Conservation (phyloP, 2,888 invertebrate species). For the Xanthorhoe spadicearia region DNA sequence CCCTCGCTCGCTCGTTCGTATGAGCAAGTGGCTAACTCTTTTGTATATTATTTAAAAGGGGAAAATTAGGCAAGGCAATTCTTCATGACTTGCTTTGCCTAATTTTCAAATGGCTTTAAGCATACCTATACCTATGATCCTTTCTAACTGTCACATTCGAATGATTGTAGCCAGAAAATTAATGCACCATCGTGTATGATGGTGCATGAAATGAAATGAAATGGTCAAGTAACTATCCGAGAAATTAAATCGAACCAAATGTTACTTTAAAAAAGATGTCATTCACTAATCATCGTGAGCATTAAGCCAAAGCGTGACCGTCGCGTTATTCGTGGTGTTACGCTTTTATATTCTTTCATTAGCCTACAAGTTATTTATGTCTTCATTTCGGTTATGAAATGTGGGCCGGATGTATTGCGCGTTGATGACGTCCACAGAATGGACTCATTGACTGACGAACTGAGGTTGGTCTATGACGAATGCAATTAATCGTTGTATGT, state of each 20-base stretch:
- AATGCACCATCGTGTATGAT: constrained; percentile 68
- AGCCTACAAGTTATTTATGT: constrained; percentile 74
- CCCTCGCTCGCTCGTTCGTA: too few species aligned
- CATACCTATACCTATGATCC: neutral
- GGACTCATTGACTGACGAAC: constrained; percentile 3
- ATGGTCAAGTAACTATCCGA: constrained; percentile 33
- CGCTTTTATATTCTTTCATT: constrained; percentile 67
- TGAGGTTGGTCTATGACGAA: neutral
- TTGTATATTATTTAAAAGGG: too few species aligned
- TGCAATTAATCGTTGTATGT: neutral
- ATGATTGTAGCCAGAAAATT: constrained; percentile 41
- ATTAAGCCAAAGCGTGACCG: constrained; percentile 72
- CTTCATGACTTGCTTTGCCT: too few species aligned
- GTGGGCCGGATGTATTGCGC: constrained; percentile 63
- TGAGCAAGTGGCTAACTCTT: too few species aligned
- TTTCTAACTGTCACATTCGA: neutral
- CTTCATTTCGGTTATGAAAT: constrained; percentile 75
- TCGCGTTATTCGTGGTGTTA: constrained; percentile 71
- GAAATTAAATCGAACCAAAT: constrained; percentile 53
- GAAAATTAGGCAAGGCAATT: too few species aligned
- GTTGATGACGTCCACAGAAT: constrained; percentile 58
- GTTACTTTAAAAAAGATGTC: constrained; percentile 56
- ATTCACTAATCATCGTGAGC: constrained; percentile 57
- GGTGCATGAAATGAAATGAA: constrained; percentile 40
- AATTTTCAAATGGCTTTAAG: too few species aligned